Percentiles rank a stretch among this genome's conserved stretches.
Evolutionary conservation across 2,888 invertebrate genomes (phyloP).

Genomic region (Diaprepes abbreviatus): DNA sequence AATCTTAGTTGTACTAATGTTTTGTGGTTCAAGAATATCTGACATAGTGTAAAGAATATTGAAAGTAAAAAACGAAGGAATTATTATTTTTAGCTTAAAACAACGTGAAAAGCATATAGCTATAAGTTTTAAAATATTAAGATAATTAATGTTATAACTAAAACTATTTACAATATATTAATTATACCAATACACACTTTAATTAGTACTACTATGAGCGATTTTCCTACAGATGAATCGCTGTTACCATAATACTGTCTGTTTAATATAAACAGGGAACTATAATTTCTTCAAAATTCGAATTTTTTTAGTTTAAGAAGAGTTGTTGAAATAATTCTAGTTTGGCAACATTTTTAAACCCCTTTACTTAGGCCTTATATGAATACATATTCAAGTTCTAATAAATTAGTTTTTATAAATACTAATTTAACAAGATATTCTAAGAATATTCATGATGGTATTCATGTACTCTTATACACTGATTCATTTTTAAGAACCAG

Average conservation of each 20-base stretch:
- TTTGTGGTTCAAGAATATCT: too few species aligned
- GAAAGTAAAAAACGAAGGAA: too few species aligned
- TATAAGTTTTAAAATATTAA: not conserved
- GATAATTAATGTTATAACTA: not conserved
- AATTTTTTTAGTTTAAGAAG: not conserved
- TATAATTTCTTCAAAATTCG: not conserved
- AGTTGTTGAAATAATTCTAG: conserved; percentile 5
- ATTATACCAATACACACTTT: not conserved
- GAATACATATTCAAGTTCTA: conserved; percentile 23
- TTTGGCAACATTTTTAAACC: conserved; percentile 25
- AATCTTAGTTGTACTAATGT: too few species aligned
- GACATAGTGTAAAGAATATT: not conserved
- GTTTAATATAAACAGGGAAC: conserved; percentile 30
- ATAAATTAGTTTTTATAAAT: not conserved
- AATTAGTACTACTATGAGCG: not conserved
- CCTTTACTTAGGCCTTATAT: conserved; percentile 20
- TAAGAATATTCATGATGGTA: conserved; percentile 25
- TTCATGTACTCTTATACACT: conserved; percentile 11
- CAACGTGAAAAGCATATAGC: not conserved
- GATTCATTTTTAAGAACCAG: not conserved
- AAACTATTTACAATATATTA: conserved; percentile 7
- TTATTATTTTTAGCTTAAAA: not conserved
- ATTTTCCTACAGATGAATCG: not conserved
- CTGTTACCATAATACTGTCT: conserved; percentile 14
- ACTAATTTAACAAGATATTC: conserved; percentile 13